Evolutionary conservation across 1,140 invertebrate species (phyloP).

Genomic region (Leptoteleia sp.): DNA sequence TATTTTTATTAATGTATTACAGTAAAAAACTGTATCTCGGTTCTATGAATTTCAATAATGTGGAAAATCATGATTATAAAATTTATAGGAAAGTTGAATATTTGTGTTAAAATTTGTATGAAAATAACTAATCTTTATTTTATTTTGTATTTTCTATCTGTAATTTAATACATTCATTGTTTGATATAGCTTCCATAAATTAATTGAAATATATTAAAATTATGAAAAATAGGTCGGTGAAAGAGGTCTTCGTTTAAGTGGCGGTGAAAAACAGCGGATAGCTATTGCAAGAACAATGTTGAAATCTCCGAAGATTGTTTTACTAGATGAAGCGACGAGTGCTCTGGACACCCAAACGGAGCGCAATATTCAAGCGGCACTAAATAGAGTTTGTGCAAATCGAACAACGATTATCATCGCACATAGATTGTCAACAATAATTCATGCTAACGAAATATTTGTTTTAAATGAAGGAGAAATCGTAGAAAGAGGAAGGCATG

Average conservation of each 20-base stretch:
- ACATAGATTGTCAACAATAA: constrained; percentile 95
- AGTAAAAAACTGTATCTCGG: too few species aligned
- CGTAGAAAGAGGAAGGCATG: constrained; percentile 93
- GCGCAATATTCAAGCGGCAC: constrained; percentile 90
- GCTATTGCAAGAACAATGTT: constrained; percentile 95
- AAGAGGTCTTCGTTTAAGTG: constrained; percentile 89
- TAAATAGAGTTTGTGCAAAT: constrained; percentile 89
- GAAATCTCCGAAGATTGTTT: constrained; percentile 91
- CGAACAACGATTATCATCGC: constrained; percentile 96
- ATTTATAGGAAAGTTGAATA: too few species aligned
- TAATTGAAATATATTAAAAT: constrained; percentile 1
- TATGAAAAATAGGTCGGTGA: constrained; percentile 85
- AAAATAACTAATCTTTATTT: too few species aligned
- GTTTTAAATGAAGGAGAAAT: constrained; percentile 95
- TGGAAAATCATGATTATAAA: too few species aligned
- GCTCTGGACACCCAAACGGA: constrained; percentile 92
- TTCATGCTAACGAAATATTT: constrained; percentile 95
- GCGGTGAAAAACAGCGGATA: constrained; percentile 96
- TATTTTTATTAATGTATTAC: constrained; percentile 4
- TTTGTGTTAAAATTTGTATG: too few species aligned
- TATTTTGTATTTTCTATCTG: too few species aligned
- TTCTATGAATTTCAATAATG: too few species aligned
- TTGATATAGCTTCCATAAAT: too few species aligned
- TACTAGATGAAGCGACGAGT: constrained; percentile 95
- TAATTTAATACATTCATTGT: too few species aligned